These are phyloP conservation scores for Drosophila paranaensis DNA, from an alignment of 2,888 invertebrate genomes.

Conservation along the genomic window DNA sequence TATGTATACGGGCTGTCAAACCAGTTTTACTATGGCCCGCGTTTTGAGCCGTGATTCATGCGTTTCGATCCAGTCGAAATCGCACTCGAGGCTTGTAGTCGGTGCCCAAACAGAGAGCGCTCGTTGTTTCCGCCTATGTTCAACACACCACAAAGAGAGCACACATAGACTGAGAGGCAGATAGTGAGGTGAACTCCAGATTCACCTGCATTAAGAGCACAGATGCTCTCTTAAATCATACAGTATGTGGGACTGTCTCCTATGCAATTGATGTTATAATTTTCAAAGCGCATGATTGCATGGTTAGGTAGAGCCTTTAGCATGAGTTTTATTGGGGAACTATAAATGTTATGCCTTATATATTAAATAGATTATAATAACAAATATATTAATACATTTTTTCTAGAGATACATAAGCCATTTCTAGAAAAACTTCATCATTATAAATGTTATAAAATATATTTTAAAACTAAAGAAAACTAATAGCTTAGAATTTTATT, in stretches of 20 bases:
- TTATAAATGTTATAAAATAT: background rate
- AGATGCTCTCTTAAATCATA: constrained; percentile 57
- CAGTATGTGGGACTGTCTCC: constrained; percentile 24
- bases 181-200: constrained; percentile 29
- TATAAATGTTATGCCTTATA: no score
- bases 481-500: background rate
- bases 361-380: no score
- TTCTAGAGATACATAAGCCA: no score
- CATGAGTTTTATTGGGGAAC: no score
- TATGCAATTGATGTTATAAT: background rate
- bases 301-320: no score
- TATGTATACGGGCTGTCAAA: constrained; percentile 49
- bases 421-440: no score
- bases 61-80: constrained; percentile 55
- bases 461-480: background rate
- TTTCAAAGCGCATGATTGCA: background rate
- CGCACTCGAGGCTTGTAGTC: constrained; percentile 33
- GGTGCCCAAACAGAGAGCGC: constrained; percentile 46
- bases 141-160: constrained; percentile 24
- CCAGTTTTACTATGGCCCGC: constrained; percentile 67
- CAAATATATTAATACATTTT: no score
- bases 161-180: constrained; percentile 1
- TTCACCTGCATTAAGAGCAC: constrained; percentile 44
- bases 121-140: constrained; percentile 66
- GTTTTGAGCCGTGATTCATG: constrained; percentile 69